Evolutionary conservation across 2,113 vertebrate genomes (phyloP).

Genomic region (Struthio camelus): DNA sequence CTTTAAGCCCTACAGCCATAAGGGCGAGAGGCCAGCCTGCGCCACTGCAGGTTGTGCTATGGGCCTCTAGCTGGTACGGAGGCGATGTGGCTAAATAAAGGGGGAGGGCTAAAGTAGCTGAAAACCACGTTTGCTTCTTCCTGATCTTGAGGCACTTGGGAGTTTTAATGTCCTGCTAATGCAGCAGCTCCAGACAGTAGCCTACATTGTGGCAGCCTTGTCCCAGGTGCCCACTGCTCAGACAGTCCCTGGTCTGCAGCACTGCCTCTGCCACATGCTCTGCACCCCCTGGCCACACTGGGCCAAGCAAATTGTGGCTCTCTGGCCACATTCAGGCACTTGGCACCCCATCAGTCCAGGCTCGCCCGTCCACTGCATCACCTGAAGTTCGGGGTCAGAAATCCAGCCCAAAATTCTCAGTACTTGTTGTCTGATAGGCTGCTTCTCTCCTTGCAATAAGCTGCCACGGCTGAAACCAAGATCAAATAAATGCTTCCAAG

Average conservation of each 20-base stretch:
- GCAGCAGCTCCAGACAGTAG: not conserved
- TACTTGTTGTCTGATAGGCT: not conserved
- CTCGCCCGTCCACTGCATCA: no score
- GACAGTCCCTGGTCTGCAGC: no score
- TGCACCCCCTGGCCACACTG: accelerated
- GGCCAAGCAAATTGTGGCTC: not conserved
- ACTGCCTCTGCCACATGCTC: not conserved
- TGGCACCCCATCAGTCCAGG: not conserved
- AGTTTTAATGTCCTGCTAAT: not conserved
- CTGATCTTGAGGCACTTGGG: not conserved
- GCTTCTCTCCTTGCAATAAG: not conserved
- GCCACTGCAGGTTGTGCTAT: not conserved
- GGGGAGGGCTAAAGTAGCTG: not conserved
- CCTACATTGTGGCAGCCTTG: not conserved
- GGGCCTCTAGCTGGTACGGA: not conserved
- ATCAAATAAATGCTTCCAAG: not conserved
- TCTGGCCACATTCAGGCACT: not conserved
- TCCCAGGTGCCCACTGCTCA: not conserved
- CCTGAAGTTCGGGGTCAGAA: not conserved
- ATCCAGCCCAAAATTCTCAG: not conserved
- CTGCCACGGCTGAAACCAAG: not conserved
- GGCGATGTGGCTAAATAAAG: not conserved
- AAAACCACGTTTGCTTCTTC: not conserved
- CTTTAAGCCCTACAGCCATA: not conserved
- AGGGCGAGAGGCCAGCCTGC: not conserved